These are phyloP conservation scores for Amblyornis subalaris DNA, from an alignment of 2,113 vertebrate species.

Conservation along the genomic window DNA sequence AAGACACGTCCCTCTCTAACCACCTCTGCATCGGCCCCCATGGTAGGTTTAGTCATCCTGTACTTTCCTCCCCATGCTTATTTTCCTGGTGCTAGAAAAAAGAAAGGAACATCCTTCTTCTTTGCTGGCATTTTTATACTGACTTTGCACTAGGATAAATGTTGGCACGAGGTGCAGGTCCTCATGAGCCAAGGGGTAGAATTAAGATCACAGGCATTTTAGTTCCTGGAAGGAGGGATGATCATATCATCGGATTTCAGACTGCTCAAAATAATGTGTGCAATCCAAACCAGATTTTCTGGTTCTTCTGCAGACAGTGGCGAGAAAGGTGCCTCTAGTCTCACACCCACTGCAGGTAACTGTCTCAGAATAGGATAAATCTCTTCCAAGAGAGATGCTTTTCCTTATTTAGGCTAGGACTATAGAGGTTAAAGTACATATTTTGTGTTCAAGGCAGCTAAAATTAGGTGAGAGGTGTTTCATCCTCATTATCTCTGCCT, in stretches of 20 bases:
- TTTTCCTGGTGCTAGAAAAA: background rate
- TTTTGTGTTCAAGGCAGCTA: background rate
- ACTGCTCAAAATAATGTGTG: background rate
- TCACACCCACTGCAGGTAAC: background rate
- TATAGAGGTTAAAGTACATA: background rate
- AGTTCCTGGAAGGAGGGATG: background rate
- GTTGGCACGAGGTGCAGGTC: background rate
- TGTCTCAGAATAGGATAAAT: background rate
- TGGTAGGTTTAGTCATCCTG: background rate
- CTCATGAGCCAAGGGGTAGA: background rate
- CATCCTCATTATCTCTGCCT: background rate
- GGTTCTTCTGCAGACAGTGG: background rate
- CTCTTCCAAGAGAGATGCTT: background rate
- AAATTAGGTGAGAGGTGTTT: background rate
- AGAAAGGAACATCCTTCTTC: background rate
- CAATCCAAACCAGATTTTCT: background rate
- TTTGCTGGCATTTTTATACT: background rate
- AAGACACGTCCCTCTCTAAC: background rate
- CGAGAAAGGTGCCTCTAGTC: background rate
- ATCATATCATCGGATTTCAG: background rate
- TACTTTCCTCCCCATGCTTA: background rate
- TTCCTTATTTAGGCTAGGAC: background rate
- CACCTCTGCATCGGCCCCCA: background rate
- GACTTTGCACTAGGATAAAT: background rate
- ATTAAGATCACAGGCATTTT: background rate